A percentile compares a stretch with the other conserved stretches of the same genome.
phyloP scores from a whole-genome alignment of 1,140 invertebrate genomes.

The Euschistus heros region DNA sequence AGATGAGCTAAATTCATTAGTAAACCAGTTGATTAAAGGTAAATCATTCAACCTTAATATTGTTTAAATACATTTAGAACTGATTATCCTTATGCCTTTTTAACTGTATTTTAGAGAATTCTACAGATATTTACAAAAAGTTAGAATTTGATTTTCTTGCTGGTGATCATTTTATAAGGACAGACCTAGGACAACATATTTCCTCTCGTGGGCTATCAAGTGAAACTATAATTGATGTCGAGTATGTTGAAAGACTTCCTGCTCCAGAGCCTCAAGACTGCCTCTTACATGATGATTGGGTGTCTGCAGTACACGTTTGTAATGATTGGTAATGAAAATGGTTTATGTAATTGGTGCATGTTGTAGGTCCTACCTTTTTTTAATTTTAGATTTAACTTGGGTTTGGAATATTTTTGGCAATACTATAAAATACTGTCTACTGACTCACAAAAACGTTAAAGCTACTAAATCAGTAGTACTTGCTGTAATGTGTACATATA shows the following conservation, averaged over 20 bases:
- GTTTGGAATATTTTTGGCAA: too few relatives aligned
- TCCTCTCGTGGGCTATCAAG: slow-evolving; percentile 53
- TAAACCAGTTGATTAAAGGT: slow-evolving; percentile 71
- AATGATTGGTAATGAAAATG: slow-evolving; percentile 53
- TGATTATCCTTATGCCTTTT: not conserved
- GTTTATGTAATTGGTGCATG: too few relatives aligned
- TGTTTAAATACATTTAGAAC: not conserved
- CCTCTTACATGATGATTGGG: slow-evolving; percentile 92
- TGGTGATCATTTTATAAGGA: slow-evolving; percentile 63
- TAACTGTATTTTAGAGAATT: slow-evolving; percentile 27
- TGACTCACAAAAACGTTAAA: too few relatives aligned
- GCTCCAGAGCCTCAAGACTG: slow-evolving; percentile 83
- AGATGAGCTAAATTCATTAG: slow-evolving; percentile 61
- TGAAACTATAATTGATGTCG: slow-evolving; percentile 72
- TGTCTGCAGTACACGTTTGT: slow-evolving; percentile 64
- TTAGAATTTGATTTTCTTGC: slow-evolving; percentile 85
- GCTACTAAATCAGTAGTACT: too few relatives aligned
- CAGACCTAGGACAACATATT: slow-evolving; percentile 55
- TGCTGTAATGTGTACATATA: too few relatives aligned
- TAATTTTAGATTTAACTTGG: too few relatives aligned
- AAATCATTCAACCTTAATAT: slow-evolving; percentile 28
- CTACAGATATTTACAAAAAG: slow-evolving; percentile 35
- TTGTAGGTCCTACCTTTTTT: too few relatives aligned
- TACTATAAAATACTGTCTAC: too few relatives aligned
- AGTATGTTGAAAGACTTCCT: slow-evolving; percentile 80